Base-by-base conservation (phyloP, 2,888 invertebrate species). In the Pyralis farinalis region DNA sequence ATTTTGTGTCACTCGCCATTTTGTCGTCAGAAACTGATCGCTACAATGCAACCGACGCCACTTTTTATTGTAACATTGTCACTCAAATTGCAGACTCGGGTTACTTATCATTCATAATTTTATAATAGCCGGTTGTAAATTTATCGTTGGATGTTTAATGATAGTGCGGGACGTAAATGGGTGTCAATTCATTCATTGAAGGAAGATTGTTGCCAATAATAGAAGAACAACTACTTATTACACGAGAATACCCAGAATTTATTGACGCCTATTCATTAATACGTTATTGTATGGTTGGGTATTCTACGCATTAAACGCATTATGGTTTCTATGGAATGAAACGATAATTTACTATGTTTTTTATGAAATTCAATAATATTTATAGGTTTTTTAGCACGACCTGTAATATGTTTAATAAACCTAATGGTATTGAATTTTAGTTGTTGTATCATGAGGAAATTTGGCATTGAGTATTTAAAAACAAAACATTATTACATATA, bases 1-100 rank as follows among this genome's bases (percentile, higher is more conserved):
- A 74, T 64, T 57, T 71, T 44, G 43, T 44, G 10, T 10, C 38
- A 4, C 34, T 22, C 29, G 55, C 59, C 75, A 72, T 73, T 37
- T 64, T 65, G 53, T 37, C 7, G 2, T 11, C n/a, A n/a, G 4
- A 16, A 16, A 20, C 16, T 16, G 25, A 25, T 7, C n/a, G 25
- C 25, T 8, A 7, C 3, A 25, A n/a, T 4, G 25, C 1, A 25
- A 25, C 7, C 25, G 25, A n/a, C 7, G 8, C 2, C 25, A 25
- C 25, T 25, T 25, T 47, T 32, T 47, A 47, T 37, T n/a, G 8
- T 16, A 31, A 32, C 36, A n/a, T 21, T 20, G 4, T 29, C 6
- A 29, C 7, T 16, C n/a, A 32, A 32, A 32, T 16, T 32, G 5
- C 3, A 25, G 25, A 1, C 12, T 10, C 11, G 10, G 22, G 25